These are phyloP conservation scores for Schrankia costaestrigalis DNA, from an alignment of 2,888 invertebrate species.

Conservation along the genomic window DNA sequence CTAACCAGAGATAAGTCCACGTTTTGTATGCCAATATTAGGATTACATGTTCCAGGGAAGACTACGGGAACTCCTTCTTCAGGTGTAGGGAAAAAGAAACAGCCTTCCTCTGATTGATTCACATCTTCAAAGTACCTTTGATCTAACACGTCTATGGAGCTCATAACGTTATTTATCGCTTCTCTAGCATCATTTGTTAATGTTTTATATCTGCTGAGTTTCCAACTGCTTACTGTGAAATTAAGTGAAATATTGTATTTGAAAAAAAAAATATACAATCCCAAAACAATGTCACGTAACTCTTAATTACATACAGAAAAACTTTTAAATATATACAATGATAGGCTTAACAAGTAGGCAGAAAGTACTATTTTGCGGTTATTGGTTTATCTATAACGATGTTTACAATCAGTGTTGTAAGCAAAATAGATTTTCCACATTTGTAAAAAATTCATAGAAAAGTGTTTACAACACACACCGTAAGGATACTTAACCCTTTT, in stretches of 20 bases:
- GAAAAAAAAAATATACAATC: too few relatives aligned
- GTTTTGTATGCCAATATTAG: conserved; percentile 30
- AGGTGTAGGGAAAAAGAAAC: conserved; percentile 61
- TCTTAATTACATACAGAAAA: too few relatives aligned
- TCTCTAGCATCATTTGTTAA: conserved; percentile 28
- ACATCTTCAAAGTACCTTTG: conserved; percentile 38
- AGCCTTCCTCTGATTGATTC: conserved; percentile 48
- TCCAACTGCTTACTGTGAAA: conserved; percentile 58
- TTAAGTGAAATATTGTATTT: background rate
- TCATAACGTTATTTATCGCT: conserved; percentile 40
- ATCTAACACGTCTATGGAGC: conserved; percentile 41
- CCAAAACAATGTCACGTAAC: too few relatives aligned
- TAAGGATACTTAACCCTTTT: too few relatives aligned
- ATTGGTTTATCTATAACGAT: too few relatives aligned
- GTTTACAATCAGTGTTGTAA: too few relatives aligned
- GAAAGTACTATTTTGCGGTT: too few relatives aligned
- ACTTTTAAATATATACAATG: too few relatives aligned
- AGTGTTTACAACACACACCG: too few relatives aligned
- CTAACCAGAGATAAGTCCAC: conserved; percentile 43
- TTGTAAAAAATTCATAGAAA: too few relatives aligned
- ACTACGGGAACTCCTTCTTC: conserved; percentile 45
- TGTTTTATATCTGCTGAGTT: conserved; percentile 51
- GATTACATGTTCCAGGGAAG: conserved; percentile 58
- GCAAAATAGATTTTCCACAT: too few relatives aligned
- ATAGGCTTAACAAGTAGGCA: too few relatives aligned